These are phyloP conservation scores for Lutjanus campechanus DNA, from an alignment of 2,797 vertebrate genomes.

Conservation along the genomic window DNA sequence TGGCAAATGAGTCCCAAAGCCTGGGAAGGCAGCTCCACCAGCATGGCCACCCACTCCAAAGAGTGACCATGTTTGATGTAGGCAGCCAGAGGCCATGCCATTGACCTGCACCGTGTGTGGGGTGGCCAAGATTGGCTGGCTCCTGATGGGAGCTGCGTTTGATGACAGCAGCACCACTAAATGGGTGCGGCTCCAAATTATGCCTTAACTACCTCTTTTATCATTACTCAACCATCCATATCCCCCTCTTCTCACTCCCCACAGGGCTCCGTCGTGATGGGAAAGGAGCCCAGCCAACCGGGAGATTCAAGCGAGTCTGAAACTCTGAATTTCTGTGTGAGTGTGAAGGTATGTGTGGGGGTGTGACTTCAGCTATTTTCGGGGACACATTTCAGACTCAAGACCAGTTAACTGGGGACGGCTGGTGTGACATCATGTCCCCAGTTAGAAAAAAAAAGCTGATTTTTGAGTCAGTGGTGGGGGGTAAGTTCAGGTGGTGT, in stretches of 20 bases:
- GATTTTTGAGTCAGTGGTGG: too few relatives aligned
- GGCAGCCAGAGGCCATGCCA: conserved; percentile 55
- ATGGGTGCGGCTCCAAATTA: conserved; percentile 67
- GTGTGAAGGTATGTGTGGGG: not conserved
- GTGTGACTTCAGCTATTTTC: too few relatives aligned
- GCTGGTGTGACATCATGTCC: too few relatives aligned
- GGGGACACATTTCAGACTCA: too few relatives aligned
- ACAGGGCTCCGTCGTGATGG: conserved; percentile 55
- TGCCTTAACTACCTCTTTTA: conserved; percentile 73
- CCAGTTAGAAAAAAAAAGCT: too few relatives aligned
- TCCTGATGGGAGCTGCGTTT: conserved; percentile 64
- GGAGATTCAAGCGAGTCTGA: conserved; percentile 42
- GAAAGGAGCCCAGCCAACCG: conserved; percentile 49
- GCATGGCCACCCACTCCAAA: conserved; percentile 69
- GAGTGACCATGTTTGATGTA: conserved; percentile 69
- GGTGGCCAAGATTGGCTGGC: conserved; percentile 49
- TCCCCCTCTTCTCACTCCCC: conserved; percentile 57
- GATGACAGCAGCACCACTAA: conserved; percentile 64
- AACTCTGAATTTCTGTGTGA: conserved; percentile 30
- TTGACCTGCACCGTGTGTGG: conserved; percentile 70
- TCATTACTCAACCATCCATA: conserved; percentile 75
- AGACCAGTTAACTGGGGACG: too few relatives aligned
- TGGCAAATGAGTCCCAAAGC: conserved; percentile 76
- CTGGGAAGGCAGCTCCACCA: conserved; percentile 56
- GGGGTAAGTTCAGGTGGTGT: too few relatives aligned